Percentiles rank a stretch among this genome's conserved stretches.
These are phyloP conservation scores for Turritopsis rubra DNA, from an alignment of 30 jellyfish, hydroid and myxozoan species.

Conservation along the genomic window DNA sequence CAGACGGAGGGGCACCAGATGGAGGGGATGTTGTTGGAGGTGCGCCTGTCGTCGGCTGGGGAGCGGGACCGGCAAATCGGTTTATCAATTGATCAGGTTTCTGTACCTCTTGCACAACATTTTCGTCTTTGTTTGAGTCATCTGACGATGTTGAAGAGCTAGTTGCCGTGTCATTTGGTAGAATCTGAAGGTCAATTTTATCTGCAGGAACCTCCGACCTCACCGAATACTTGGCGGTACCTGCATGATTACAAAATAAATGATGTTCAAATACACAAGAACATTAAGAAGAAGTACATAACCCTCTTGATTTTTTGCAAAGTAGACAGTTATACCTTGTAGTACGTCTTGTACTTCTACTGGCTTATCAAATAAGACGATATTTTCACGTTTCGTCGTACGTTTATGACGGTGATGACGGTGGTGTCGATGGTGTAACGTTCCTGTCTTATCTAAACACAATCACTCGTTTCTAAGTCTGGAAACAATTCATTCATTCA, in stretches of 20 bases:
- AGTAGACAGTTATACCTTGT: background rate
- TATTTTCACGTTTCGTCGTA: constrained; percentile 21
- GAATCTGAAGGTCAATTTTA: background rate
- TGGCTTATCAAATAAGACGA: constrained; percentile 25
- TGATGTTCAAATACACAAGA: no score
- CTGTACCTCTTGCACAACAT: background rate
- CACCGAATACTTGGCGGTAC: constrained; percentile 21
- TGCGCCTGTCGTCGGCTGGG: constrained; percentile 6
- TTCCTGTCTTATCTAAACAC: background rate
- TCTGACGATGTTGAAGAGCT: background rate
- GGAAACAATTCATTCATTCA: no score
- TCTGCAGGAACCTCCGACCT: constrained; percentile 1
- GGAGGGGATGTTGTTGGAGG: background rate
- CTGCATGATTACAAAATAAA: background rate
- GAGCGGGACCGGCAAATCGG: background rate
- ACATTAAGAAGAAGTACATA: no score
- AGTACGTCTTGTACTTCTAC: constrained; percentile 27
- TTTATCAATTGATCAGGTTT: constrained; percentile 10
- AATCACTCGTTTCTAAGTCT: no score
- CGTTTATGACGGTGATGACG: constrained; percentile 24
- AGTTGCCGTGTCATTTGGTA: background rate
- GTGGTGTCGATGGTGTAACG: background rate
- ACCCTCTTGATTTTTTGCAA: no score
- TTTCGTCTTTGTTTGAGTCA: background rate
- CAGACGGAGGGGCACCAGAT: background rate